Evolutionary conservation across 2,888 invertebrate genomes (phyloP), one percentile per base, ranked within the genome.

Genomic region (Iselma pallidipennis): DNA sequence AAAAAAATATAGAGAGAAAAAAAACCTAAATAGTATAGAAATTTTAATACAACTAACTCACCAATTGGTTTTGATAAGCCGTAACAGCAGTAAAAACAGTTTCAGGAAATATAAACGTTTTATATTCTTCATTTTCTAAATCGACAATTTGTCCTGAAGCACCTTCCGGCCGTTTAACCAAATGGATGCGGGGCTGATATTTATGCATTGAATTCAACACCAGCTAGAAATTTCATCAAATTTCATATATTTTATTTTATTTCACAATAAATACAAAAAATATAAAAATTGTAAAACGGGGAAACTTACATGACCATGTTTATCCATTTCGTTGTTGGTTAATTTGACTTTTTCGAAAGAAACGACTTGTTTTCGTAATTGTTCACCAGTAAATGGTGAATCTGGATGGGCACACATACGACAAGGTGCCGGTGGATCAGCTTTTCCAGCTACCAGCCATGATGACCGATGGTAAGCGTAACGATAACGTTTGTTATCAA

Each of bases 381-480:
- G 96, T 80, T 97, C 96, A 50, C 95, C 96, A 73, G 92, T 92
- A 83, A 93, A 96, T 64, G 98, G 97, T 63, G 95, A 95, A 83
- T 98, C 98, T 37, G 98, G 98, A 85, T 98, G 98, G 59, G 95
- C 90, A 86, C 96, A 96, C 77, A 97, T 89, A 68, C 97, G 87
- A 68, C 94, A 91, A 66, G 96, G 96, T 29, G 95, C 91, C 76
- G 97, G 96, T 12, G 96, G 97, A 85, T 98, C 98, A 48, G 98
- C 98, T 83, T 98, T 98, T 69, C 98, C 98, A 25, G 98, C 98
- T 72, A 97, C 96, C 78, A 97, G 87, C 98, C 98, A 98, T 56
- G 96, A 96, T 70, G 96, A 96, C 77, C 96, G 91, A 86, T 98
- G 98, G 86, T 98, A 98, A 70, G 98, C 97, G 87, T 98, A 98